Conservation (phyloP, 2,888 invertebrate species). For the Sarcophaga subvicina region DNA sequence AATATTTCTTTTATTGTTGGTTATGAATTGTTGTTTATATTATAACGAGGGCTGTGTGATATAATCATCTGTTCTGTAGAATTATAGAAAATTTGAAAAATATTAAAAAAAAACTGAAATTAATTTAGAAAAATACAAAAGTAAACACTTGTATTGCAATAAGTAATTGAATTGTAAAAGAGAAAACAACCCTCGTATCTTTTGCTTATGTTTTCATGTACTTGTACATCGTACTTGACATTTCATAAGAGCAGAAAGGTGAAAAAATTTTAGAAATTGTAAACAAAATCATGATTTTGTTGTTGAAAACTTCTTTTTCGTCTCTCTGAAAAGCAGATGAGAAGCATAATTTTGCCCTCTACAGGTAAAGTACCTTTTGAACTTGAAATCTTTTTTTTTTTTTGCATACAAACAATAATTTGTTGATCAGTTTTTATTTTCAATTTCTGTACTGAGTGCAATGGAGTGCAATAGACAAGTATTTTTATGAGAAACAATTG, state of each 20-base stretch:
- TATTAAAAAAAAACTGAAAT: too few relatives aligned
- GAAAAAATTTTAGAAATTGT: not conserved
- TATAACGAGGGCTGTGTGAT: constrained; percentile 6
- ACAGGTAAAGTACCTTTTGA: not conserved
- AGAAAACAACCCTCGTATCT: not conserved
- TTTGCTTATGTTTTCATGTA: not conserved
- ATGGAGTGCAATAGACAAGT: too few relatives aligned
- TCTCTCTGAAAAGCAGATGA: not conserved
- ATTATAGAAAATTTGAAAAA: not conserved
- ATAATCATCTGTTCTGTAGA: not conserved
- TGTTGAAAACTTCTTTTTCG: not conserved
- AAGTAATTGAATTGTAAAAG: not conserved
- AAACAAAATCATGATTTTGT: not conserved
- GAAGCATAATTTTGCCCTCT: not conserved
- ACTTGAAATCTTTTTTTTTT: not conserved
- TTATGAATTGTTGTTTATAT: not conserved
- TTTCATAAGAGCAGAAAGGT: constrained; percentile 14
- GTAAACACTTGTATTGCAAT: not conserved
- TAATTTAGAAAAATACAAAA: too few relatives aligned
- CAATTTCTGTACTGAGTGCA: too few relatives aligned
- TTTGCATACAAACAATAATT: not conserved
- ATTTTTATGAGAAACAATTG: too few relatives aligned
- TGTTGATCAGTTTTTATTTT: not conserved
- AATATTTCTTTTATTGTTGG: not conserved
- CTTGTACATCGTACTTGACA: not conserved